These are phyloP conservation scores for Pelmatolapia mariae DNA, from an alignment of 2,113 vertebrate species.

Conservation along the genomic window DNA sequence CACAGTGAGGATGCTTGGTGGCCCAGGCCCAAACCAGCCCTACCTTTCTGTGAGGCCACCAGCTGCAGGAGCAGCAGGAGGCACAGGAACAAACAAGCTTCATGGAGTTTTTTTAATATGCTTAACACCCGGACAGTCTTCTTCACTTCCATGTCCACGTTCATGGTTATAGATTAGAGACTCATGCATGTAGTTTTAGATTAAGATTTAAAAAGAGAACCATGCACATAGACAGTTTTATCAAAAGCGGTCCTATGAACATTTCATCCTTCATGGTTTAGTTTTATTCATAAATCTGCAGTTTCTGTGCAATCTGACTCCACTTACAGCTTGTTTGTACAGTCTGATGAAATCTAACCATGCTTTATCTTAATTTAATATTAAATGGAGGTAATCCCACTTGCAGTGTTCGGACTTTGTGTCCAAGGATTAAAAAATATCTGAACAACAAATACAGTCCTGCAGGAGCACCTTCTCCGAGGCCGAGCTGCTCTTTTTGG, in stretches of 20 bases:
- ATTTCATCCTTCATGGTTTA: background rate
- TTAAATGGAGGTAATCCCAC: background rate
- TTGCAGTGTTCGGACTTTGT: background rate
- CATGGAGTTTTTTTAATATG: background rate
- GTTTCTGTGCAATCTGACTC: background rate
- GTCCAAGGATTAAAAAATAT: background rate
- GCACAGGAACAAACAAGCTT: background rate
- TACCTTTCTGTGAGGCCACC: background rate
- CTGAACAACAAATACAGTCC: background rate
- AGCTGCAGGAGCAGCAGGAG: background rate
- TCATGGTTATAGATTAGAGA: background rate
- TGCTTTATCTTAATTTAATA: too few species aligned
- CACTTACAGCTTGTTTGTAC: background rate
- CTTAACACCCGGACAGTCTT: background rate
- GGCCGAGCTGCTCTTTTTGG: background rate
- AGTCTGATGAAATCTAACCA: background rate
- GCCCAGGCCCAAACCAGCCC: fast-evolving
- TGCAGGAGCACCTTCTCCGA: background rate
- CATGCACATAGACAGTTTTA: background rate
- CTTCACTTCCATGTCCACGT: background rate
- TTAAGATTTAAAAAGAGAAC: background rate
- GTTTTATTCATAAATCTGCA: background rate
- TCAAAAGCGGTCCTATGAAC: background rate
- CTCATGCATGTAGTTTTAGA: background rate
- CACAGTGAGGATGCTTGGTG: background rate